Conservation (phyloP, 2,113 vertebrate genomes). For the Hydropotes inermis region DNA sequence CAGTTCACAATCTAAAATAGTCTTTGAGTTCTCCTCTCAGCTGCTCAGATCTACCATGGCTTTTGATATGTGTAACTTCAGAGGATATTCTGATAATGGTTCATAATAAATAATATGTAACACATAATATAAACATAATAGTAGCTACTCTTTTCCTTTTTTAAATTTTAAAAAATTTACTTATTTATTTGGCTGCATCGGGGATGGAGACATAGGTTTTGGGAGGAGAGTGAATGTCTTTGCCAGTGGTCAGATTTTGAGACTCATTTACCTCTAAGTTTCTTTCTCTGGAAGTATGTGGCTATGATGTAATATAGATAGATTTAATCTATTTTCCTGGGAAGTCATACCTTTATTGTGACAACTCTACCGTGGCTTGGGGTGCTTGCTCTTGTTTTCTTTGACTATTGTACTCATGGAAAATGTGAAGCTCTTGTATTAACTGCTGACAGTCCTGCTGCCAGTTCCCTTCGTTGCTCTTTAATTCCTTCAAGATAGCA, state of each 20-base stretch:
- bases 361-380: rapidly evolving
- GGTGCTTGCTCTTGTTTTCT: background rate
- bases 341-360: background rate
- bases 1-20: background rate
- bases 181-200: background rate
- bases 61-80: background rate
- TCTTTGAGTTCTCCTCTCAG: background rate
- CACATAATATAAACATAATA: background rate
- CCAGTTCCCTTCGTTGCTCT: rapidly evolving
- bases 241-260: background rate
- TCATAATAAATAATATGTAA: background rate
- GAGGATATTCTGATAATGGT: background rate
- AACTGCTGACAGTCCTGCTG: background rate
- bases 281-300: background rate
- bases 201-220: background rate
- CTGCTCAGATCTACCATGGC: background rate
- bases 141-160: background rate
- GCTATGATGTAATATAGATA: background rate
- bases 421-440: background rate
- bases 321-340: background rate
- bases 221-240: background rate
- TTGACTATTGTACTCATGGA: background rate
- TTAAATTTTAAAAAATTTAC: background rate
- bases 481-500: background rate
- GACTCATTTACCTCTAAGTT: background rate